Percentiles rank a stretch among this genome's conserved stretches.
Evolutionary conservation across 2,797 vertebrate species (phyloP).

Genomic region (Brachymystax lenok): DNA sequence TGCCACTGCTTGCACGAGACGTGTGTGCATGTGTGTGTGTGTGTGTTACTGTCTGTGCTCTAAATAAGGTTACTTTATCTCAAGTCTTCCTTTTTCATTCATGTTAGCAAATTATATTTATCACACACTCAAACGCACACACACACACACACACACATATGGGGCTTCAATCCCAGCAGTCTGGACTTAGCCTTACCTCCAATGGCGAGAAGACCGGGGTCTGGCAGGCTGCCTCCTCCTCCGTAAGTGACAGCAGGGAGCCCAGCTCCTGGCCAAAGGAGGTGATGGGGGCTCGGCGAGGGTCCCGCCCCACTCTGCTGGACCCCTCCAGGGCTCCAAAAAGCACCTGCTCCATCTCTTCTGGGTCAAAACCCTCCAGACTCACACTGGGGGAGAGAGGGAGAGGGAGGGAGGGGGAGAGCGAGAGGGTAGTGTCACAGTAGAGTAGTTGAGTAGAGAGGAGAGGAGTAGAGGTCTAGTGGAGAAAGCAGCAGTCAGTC

Average conservation of each 20-base stretch:
- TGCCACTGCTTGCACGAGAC: not conserved
- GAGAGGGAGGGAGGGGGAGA: not conserved
- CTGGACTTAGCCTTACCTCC: constrained; percentile 27
- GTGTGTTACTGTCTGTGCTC: not conserved
- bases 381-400: constrained; percentile 53
- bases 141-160: not conserved
- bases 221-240: constrained; percentile 53
- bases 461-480: not conserved
- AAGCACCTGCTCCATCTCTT: constrained; percentile 40
- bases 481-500: not conserved
- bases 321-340: constrained; percentile 27
- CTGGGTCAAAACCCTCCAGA: constrained; percentile 51
- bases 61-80: not conserved
- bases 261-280: constrained; percentile 71
- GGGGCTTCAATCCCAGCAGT: not conserved
- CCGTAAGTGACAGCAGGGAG: constrained; percentile 64
- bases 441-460: not conserved
- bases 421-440: not conserved
- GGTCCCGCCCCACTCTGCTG: constrained; percentile 41
- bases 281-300: constrained; percentile 61
- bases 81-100: not conserved
- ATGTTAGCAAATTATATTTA: not conserved
- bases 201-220: constrained; percentile 28
- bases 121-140: not conserved
- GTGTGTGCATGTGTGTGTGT: not conserved